Percentiles rank a stretch among this genome's conserved stretches.
phyloP scores from a whole-genome alignment of 2,888 invertebrate genomes.

The Cotesia congregata region DNA sequence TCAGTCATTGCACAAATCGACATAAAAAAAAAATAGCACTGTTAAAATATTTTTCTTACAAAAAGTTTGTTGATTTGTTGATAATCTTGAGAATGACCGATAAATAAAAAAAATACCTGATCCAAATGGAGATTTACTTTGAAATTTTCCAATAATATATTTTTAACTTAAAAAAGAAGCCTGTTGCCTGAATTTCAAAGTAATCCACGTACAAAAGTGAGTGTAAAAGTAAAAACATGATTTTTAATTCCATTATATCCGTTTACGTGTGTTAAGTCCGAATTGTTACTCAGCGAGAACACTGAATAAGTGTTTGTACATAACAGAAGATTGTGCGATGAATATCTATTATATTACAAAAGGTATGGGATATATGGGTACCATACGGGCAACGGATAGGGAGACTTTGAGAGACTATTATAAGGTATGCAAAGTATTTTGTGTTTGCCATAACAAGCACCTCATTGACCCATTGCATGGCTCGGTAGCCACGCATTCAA shows the following conservation, averaged over 20 bases:
- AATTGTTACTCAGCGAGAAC: neutral
- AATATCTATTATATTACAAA: slow-evolving; percentile 57
- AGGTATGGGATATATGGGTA: neutral
- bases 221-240: too few species aligned
- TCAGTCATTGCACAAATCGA: neutral
- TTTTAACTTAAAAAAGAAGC: too few species aligned
- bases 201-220: too few species aligned
- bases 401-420: neutral
- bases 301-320: neutral
- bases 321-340: slow-evolving; percentile 51
- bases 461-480: slow-evolving; percentile 66
- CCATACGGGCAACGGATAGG: too few species aligned
- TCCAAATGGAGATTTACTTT: too few species aligned
- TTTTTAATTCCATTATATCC: neutral
- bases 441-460: slow-evolving; percentile 68
- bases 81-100: too few species aligned
- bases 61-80: too few species aligned
- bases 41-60: too few species aligned
- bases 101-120: too few species aligned
- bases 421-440: slow-evolving; percentile 67
- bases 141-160: too few species aligned
- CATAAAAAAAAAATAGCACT: too few species aligned
- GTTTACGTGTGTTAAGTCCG: neutral
- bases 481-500: slow-evolving; percentile 47
- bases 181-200: too few species aligned